Evolutionary conservation across 2,888 invertebrate species (phyloP), one percentile per base, ranked within the genome.

Genomic region (Stegana nigrithorax): DNA sequence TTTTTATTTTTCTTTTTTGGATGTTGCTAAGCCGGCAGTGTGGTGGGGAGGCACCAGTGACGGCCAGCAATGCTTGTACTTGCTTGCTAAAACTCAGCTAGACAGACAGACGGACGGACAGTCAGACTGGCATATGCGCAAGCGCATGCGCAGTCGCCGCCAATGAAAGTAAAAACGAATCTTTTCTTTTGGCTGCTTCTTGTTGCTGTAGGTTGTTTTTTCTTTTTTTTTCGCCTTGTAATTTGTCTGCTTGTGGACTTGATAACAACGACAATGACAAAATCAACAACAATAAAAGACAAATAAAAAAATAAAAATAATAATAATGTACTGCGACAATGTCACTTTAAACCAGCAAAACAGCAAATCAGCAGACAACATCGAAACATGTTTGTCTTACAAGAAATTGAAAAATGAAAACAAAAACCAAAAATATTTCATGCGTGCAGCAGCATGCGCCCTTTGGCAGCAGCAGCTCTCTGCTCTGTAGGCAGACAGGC

Each of bases 151-250:
- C 66, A 67, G 23, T 63, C 65, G 59, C 51, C 68, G 69, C 72
- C 71, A 81, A 81, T 77, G 81, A 81, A 81, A 81, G 81, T 81
- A 81, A 81, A 81, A 81, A 78, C 76, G 70, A 72, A 72, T 73
- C 39, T 25, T 27, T 42, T 60, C 36, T 47, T 57, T 62, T 53
- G 1, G n/a, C 17, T 44, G n/a, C 17, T 44, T 44, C 17, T 44
- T 44, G 14, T 14, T 23, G 21, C 47, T 21, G 25, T 36, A 4
- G 36, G 36, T 36, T n/a, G 59, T 42, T 45, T 4, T 36, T 51
- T 8, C 21, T 57, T 19, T 21, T 75, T 71, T 72, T 69, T 39
- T 47, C n/a, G n/a, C n/a, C 32, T 55, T 25, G 60, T 60, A 59
- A 62, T 59, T 47, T 63, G 60, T 56, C 45, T 39, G 29, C 58